These are phyloP conservation scores for Cantharis nigra DNA, from an alignment of 2,888 invertebrate genomes.

Conservation along the genomic window DNA sequence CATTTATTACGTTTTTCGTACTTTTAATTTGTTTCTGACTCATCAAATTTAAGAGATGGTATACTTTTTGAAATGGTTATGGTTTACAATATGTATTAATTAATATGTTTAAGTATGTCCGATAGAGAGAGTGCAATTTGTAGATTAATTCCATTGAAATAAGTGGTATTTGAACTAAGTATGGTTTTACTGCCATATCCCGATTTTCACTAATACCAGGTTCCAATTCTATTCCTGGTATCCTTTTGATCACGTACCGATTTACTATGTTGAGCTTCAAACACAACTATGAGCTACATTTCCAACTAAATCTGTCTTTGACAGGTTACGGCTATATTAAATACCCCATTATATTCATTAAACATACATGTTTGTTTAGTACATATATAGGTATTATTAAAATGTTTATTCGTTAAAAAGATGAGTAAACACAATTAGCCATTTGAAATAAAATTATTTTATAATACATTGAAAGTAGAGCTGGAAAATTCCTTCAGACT, in stretches of 20 bases:
- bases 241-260: slow-evolving; percentile 28
- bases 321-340: slow-evolving; percentile 24
- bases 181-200: background rate
- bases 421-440: background rate
- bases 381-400: background rate
- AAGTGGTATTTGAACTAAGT: background rate
- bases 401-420: background rate
- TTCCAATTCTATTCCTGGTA: slow-evolving; percentile 24
- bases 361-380: background rate
- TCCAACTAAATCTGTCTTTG: slow-evolving; percentile 27
- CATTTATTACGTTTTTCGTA: background rate
- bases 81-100: background rate
- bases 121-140: background rate
- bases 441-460: background rate
- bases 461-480: too few species aligned
- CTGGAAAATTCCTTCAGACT: too few species aligned
- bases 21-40: background rate
- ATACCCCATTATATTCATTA: slow-evolving; percentile 17
- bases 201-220: slow-evolving; percentile 16
- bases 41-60: background rate
- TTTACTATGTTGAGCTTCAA: slow-evolving; percentile 23
- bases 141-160: background rate
- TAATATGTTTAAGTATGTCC: background rate
- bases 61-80: background rate
- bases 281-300: slow-evolving; percentile 26